Conservation (phyloP, 2,888 invertebrate genomes). For the Caenorhabditis japonica region DNA sequence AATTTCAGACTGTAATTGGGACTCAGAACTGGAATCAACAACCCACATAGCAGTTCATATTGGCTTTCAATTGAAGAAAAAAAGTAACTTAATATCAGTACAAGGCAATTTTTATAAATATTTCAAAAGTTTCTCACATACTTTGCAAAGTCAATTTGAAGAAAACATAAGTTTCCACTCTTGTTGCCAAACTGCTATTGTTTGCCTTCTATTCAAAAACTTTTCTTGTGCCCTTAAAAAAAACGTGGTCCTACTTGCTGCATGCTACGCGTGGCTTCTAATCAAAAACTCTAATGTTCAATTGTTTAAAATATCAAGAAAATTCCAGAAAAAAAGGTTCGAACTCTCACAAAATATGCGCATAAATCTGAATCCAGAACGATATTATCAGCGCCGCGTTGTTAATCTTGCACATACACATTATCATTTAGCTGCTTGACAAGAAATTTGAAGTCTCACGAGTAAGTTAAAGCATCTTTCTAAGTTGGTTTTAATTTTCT, state of each 20-base stretch:
- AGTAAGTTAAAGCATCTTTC: constrained; percentile 23
- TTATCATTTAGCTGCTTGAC: too few relatives aligned
- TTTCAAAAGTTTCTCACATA: constrained; percentile 20
- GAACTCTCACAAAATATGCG: too few relatives aligned
- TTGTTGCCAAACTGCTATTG: constrained; percentile 40
- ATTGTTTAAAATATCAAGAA: too few relatives aligned
- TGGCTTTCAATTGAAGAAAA: constrained; percentile 1
- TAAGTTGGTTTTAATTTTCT: constrained; percentile 2
- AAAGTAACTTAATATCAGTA: constrained; percentile 2
- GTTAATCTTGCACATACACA: too few relatives aligned
- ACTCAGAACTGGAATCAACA: constrained; percentile 52
- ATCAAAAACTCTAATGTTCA: too few relatives aligned
- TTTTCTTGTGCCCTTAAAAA: too few relatives aligned
- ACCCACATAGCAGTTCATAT: constrained; percentile 52
- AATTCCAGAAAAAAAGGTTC: too few relatives aligned
- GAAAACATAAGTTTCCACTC: constrained; percentile 29
- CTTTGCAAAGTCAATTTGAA: constrained; percentile 37
- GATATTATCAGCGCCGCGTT: too few relatives aligned
- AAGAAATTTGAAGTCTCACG: constrained; percentile 5
- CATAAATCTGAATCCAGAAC: too few relatives aligned
- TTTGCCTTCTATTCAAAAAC: constrained; percentile 42
- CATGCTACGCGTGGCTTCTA: too few relatives aligned
- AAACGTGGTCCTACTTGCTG: too few relatives aligned
- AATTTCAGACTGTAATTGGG: constrained; percentile 45
- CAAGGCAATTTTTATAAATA: not conserved